Percentiles rank a stretch among this genome's conserved stretches.
These are phyloP conservation scores for Doris montereyensis DNA, from an alignment of 2,888 invertebrate genomes.

Conservation along the genomic window DNA sequence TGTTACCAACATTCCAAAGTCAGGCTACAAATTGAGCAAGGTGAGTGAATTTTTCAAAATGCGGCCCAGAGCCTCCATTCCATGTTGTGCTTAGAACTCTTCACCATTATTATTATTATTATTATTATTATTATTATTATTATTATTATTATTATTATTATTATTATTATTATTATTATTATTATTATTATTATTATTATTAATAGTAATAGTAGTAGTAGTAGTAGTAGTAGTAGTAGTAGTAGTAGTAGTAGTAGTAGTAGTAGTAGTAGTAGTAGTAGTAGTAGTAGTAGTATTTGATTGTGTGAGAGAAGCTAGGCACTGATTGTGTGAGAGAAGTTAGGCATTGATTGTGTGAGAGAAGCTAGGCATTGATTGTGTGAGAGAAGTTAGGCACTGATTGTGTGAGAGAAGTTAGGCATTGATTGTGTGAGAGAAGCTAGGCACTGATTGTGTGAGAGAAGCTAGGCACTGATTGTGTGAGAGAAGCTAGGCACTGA, in stretches of 20 bases:
- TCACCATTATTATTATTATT: constrained; percentile 36
- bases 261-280: neutral
- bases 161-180: neutral
- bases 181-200: neutral
- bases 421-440: too few relatives aligned
- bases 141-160: constrained; percentile 13
- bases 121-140: constrained; percentile 27
- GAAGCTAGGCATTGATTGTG: too few relatives aligned
- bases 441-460: too few relatives aligned
- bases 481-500: too few relatives aligned
- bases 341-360: too few relatives aligned
- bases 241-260: neutral
- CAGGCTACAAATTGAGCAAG: constrained; percentile 61
- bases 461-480: too few relatives aligned
- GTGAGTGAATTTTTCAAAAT: constrained; percentile 45
- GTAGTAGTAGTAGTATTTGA: neutral
- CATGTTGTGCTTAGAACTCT: constrained; percentile 30
- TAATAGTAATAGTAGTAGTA: neutral
- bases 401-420: too few relatives aligned
- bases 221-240: neutral
- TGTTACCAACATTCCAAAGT: constrained; percentile 56
- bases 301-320: too few relatives aligned
- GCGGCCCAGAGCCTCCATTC: constrained; percentile 26
- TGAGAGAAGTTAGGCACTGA: too few relatives aligned
- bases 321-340: too few relatives aligned